Percentiles rank a stretch among this genome's conserved stretches.
Evolutionary conservation across 1,140 invertebrate species (phyloP).

Genomic region (roundworm (Caenorhabditis elegans)): DNA sequence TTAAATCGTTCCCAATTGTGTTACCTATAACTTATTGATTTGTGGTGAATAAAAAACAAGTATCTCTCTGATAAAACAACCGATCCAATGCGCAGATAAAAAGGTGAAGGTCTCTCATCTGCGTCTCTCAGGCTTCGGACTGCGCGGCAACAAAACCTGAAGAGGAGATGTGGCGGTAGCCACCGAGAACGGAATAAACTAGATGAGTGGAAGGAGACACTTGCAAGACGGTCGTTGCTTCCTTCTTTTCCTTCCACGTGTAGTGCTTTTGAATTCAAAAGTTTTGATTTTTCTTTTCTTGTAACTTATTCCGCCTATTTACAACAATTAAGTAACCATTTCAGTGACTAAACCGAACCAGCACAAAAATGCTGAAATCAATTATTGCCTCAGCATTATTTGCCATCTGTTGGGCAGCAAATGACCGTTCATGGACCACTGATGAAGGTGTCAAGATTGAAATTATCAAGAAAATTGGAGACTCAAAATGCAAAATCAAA

Average conservation of each 20-base stretch:
- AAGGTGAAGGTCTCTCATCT: constrained; percentile 22
- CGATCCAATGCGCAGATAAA: background rate
- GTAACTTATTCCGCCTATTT: too few relatives aligned
- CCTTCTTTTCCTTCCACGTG: constrained; percentile 18
- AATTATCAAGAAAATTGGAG: constrained; percentile 66
- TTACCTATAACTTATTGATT: background rate
- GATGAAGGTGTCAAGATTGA: constrained; percentile 66
- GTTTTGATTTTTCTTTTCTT: too few relatives aligned
- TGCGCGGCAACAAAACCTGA: background rate
- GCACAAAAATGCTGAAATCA: background rate
- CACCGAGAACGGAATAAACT: constrained; percentile 27
- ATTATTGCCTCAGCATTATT: background rate
- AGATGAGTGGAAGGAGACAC: constrained; percentile 7
- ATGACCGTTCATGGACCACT: constrained; percentile 60
- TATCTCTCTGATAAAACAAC: background rate
- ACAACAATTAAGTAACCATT: background rate
- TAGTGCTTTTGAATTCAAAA: background rate
- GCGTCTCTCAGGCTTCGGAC: background rate
- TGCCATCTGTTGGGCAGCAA: constrained; percentile 40
- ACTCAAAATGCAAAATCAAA: constrained; percentile 60
- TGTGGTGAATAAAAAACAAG: background rate
- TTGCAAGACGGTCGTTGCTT: background rate
- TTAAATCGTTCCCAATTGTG: too few relatives aligned
- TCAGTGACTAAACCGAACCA: constrained; percentile 17
- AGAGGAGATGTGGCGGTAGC: constrained; percentile 1